phyloP scores from a whole-genome alignment of 2,113 vertebrate genomes.

The Gambusia holbrooki region DNA sequence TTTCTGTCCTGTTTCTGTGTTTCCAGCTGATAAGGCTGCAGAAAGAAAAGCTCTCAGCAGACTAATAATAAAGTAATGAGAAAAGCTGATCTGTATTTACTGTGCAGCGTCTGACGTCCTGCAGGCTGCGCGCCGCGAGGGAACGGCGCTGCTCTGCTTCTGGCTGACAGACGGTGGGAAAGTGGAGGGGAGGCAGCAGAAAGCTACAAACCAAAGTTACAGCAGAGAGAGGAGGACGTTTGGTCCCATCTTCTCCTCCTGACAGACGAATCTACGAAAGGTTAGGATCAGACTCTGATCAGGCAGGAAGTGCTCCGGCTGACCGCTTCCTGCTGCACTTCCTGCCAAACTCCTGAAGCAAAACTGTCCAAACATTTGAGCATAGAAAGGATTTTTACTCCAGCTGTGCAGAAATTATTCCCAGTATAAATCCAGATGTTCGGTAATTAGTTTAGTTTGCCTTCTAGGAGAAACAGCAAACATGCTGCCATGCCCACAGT shows the following conservation, averaged over 20 bases:
- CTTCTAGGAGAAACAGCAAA: no score
- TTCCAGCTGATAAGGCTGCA: conserved; percentile 70
- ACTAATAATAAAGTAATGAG: conserved; percentile 84
- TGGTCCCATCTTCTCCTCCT: no score
- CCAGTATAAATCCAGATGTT: no score
- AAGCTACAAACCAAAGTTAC: neutral
- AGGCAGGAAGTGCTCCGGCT: neutral
- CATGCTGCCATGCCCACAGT: no score
- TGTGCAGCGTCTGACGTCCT: conserved; percentile 59
- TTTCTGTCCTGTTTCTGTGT: conserved; percentile 50
- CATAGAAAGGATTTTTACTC: no score
- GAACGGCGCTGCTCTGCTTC: conserved; percentile 51
- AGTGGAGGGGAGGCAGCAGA: neutral
- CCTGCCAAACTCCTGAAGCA: no score
- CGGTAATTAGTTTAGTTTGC: no score
- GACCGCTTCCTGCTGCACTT: neutral
- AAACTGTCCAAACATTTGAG: no score
- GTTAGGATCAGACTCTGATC: neutral
- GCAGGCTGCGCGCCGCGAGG: conserved; percentile 53
- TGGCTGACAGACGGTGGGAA: conserved; percentile 37
- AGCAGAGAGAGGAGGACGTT: neutral
- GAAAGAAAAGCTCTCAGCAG: conserved; percentile 70
- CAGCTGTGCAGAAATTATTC: no score
- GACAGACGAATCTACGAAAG: neutral
- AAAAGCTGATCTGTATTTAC: conserved; percentile 80